Conservation (phyloP, 2,113 vertebrate genomes). For the Alectura lathami region DNA sequence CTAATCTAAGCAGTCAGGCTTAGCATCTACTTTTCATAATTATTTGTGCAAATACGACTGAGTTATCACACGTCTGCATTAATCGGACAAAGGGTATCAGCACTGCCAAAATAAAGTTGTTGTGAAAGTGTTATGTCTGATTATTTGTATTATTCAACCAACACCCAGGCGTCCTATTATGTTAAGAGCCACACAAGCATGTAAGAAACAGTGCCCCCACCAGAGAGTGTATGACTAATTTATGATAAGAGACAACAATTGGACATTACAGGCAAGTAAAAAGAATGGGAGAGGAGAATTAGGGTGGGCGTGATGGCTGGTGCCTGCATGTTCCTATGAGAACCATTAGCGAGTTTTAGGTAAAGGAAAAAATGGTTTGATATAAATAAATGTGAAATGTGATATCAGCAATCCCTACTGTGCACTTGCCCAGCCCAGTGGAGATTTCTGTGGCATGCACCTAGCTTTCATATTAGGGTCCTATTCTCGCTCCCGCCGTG, state of each 20-base stretch:
- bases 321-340: not conserved
- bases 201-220: not conserved
- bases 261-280: constrained; percentile 24
- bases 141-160: constrained; percentile 50
- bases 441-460: constrained; percentile 41
- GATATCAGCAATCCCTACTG: not conserved
- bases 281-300: not conserved
- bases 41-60: constrained; percentile 23
- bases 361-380: not conserved
- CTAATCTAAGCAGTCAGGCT: constrained; percentile 31
- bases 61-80: constrained; percentile 49
- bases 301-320: not conserved
- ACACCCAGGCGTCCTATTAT: constrained; percentile 51
- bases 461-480: constrained; percentile 17
- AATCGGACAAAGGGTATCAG: constrained; percentile 25
- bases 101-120: constrained; percentile 56
- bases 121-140: constrained; percentile 26
- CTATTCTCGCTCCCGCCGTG: not conserved
- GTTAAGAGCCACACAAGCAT: not conserved
- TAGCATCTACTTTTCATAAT: constrained; percentile 9
- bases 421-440: not conserved
- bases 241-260: constrained; percentile 43
- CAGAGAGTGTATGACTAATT: constrained; percentile 35
- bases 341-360: not conserved
- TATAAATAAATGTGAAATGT: constrained; percentile 55